These are phyloP conservation scores for Girardia tigrina DNA, from an alignment of 2,888 invertebrate species.

Conservation along the genomic window DNA sequence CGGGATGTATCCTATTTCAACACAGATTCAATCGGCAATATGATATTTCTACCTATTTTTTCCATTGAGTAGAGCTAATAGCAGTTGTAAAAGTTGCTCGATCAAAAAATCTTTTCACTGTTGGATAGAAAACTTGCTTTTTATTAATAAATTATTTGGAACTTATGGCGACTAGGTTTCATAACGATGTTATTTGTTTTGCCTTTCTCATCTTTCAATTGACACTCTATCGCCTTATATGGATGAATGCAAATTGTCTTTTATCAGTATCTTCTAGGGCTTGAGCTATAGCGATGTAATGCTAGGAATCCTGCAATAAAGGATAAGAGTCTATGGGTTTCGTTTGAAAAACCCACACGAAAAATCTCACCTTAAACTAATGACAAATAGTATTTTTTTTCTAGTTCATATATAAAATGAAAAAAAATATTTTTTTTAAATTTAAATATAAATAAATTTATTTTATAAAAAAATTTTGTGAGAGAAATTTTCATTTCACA, in stretches of 20 bases:
- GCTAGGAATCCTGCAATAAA: background rate
- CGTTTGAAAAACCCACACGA: too few species aligned
- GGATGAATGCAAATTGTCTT: background rate
- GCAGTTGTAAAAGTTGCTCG: background rate
- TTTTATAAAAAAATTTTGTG: too few species aligned
- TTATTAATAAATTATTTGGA: conserved; percentile 18
- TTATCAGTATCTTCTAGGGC: conserved; percentile 19
- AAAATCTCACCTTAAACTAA: too few species aligned
- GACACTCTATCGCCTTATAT: conserved; percentile 3
- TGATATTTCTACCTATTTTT: conserved; percentile 6
- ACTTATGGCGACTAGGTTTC: conserved; percentile 15
- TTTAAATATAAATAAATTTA: too few species aligned
- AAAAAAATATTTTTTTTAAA: too few species aligned
- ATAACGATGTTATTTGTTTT: background rate
- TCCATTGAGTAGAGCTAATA: conserved; percentile 16
- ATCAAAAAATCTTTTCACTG: conserved; percentile 8
- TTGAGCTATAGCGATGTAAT: background rate
- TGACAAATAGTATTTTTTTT: too few species aligned
- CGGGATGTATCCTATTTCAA: conserved; percentile 11
- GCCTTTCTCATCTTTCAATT: background rate
- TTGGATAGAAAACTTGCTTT: conserved; percentile 9
- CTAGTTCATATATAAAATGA: too few species aligned
- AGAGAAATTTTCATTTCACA: too few species aligned
- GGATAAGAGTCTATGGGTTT: too few species aligned
- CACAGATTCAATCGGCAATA: conserved; percentile 18